Evolutionary conservation across 2,797 vertebrate genomes (phyloP).

Genomic region (Leptodactylus fallax): DNA sequence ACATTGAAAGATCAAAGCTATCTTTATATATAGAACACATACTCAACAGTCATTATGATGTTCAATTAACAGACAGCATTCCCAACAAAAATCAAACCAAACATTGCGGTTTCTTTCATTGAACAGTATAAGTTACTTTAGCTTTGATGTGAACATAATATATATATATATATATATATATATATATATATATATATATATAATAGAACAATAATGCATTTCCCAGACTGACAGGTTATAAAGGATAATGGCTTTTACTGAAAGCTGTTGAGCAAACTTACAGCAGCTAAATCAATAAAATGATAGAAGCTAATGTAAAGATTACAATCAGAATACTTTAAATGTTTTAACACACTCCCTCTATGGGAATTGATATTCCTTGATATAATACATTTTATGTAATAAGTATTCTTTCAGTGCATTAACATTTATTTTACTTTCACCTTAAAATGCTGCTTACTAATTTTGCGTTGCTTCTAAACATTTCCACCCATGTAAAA

Average conservation of each 20-base stretch:
- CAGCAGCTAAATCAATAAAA: slow-evolving; percentile 74
- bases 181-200: too few relatives aligned
- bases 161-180: too few relatives aligned
- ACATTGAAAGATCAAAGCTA: slow-evolving; percentile 4
- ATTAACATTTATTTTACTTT: too few relatives aligned
- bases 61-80: slow-evolving; percentile 58
- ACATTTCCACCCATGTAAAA: too few relatives aligned
- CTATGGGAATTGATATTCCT: slow-evolving; percentile 72
- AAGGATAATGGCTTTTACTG: slow-evolving; percentile 71
- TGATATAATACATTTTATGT: neutral
- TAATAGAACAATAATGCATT: slow-evolving; percentile 67
- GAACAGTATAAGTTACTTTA: slow-evolving; percentile 65
- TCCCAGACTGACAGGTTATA: slow-evolving; percentile 69
- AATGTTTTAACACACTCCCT: slow-evolving; percentile 70
- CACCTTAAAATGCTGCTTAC: too few relatives aligned
- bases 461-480: too few relatives aligned
- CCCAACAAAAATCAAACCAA: slow-evolving; percentile 65
- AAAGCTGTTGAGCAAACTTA: slow-evolving; percentile 69
- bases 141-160: slow-evolving; percentile 64
- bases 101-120: slow-evolving; percentile 53
- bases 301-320: slow-evolving; percentile 72
- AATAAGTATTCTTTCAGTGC: too few relatives aligned
- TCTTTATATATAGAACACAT: slow-evolving; percentile 38
- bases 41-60: slow-evolving; percentile 3
- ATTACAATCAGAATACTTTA: slow-evolving; percentile 79